A percentile compares a stretch with the other conserved stretches of the same genome.
phyloP scores from a whole-genome alignment of 2,888 invertebrate genomes.

The Rotaria socialis region DNA sequence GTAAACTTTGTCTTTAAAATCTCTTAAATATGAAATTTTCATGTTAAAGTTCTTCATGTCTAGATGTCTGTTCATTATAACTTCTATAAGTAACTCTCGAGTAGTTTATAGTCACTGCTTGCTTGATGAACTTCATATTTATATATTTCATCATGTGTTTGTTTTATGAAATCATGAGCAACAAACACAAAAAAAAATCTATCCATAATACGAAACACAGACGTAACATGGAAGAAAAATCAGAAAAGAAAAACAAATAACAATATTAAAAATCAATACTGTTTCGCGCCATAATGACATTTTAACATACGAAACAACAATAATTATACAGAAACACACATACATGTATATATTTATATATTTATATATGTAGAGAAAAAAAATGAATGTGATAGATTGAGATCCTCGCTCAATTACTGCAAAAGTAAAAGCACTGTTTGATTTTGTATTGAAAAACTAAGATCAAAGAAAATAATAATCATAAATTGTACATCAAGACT shows the following conservation, averaged over 20 bases:
- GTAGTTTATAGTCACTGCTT: no score
- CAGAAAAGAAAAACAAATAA: background rate
- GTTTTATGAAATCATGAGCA: background rate
- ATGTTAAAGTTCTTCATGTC: no score
- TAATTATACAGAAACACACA: background rate
- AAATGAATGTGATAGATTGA: background rate
- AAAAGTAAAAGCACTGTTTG: constrained; percentile 10
- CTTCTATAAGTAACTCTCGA: no score
- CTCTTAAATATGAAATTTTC: no score
- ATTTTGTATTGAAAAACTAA: background rate
- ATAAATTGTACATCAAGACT: background rate
- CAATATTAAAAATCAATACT: background rate
- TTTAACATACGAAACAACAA: background rate
- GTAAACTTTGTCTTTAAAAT: no score
- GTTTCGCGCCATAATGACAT: background rate
- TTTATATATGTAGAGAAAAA: background rate
- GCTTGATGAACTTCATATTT: no score
- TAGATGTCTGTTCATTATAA: no score
- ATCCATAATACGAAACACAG: background rate
- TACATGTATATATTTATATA: background rate
- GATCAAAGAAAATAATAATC: background rate
- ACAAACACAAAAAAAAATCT: background rate
- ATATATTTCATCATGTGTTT: background rate
- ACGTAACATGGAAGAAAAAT: background rate
- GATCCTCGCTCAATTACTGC: constrained; percentile 3